Conservation (phyloP, 2,888 invertebrate genomes). For the Apamea anceps region DNA sequence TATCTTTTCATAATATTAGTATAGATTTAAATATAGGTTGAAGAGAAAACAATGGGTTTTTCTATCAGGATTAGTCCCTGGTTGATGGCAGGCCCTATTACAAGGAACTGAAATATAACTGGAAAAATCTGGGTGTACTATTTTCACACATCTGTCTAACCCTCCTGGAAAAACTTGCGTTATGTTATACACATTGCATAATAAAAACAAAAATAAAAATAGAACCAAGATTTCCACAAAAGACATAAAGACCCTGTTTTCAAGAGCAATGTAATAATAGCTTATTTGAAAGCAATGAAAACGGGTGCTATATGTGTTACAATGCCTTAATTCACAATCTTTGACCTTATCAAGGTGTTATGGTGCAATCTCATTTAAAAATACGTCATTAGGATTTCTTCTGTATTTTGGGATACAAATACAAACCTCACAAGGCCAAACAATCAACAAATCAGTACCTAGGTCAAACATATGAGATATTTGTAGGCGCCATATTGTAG, state of each 20-base stretch:
- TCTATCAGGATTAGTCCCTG: neutral
- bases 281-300: constrained; percentile 25
- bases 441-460: neutral
- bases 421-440: constrained; percentile 3
- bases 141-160: neutral
- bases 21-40: neutral
- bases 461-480: neutral
- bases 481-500: neutral
- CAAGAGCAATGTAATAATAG: constrained; percentile 43
- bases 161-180: too few relatives aligned
- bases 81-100: neutral
- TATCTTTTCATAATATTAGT: neutral
- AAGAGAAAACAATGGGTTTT: neutral
- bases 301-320: neutral
- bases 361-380: constrained; percentile 24
- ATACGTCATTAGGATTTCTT: constrained; percentile 2
- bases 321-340: constrained; percentile 2
- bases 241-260: neutral
- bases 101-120: too few relatives aligned
- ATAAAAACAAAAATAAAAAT: neutral
- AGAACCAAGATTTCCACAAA: neutral
- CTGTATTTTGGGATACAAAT: constrained; percentile 10
- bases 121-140: neutral
- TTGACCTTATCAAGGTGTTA: constrained; percentile 18
- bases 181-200: too few relatives aligned